These are phyloP conservation scores for Xanthostigma xanthostigma DNA, from an alignment of 2,888 invertebrate species.

Conservation along the genomic window DNA sequence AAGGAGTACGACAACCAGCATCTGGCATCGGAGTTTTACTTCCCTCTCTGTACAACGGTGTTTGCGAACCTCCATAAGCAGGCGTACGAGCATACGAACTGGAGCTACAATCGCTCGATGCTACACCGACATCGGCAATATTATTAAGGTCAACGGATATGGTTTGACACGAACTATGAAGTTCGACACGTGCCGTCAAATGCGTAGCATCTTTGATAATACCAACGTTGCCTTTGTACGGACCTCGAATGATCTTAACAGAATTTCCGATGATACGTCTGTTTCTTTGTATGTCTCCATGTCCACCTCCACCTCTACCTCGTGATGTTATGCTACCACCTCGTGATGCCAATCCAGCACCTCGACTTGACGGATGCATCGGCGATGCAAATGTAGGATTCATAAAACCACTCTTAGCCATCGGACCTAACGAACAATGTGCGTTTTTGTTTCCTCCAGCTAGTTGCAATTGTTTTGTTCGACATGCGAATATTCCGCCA, in stretches of 20 bases:
- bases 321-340: conserved; percentile 26
- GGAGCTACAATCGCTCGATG: conserved; percentile 48
- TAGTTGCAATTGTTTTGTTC: conserved; percentile 81
- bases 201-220: conserved; percentile 98
- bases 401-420: conserved; percentile 63
- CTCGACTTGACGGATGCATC: conserved; percentile 63
- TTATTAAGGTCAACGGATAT: conserved; percentile 89
- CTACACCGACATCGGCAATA: conserved; percentile 62
- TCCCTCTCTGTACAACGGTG: conserved; percentile 68
- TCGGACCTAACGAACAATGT: conserved; percentile 21
- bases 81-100: conserved; percentile 54
- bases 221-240: conserved; percentile 89
- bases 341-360: conserved; percentile 27
- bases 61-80: conserved; percentile 59
- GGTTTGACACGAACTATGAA: conserved; percentile 94
- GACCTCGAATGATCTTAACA: conserved; percentile 95
- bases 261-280: conserved; percentile 90
- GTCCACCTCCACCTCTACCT: no score
- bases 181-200: conserved; percentile 84
- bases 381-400: conserved; percentile 87
- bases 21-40: conserved; percentile 88
- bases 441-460: conserved; percentile 54
- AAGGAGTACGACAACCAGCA: conserved; percentile 71
- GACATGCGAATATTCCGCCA: conserved; percentile 96
- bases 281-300: conserved; percentile 63